Evolutionary conservation across 2,888 invertebrate genomes (phyloP).

Genomic region (Acleris laterana): DNA sequence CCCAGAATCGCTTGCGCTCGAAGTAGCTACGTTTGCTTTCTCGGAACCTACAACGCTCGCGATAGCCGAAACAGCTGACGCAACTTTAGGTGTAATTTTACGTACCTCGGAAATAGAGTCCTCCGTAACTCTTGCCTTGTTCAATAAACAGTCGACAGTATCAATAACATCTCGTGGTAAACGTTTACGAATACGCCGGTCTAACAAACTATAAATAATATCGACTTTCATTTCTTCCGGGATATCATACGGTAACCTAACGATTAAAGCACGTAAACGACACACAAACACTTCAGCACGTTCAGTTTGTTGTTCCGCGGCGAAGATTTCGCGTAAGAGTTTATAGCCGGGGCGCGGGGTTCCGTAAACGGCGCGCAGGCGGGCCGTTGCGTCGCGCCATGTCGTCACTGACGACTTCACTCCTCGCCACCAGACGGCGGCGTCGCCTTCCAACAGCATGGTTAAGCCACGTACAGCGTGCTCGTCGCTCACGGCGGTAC

Average conservation of each 20-base stretch:
- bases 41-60: no score
- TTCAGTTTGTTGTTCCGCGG: slow-evolving; percentile 9
- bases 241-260: slow-evolving; percentile 3
- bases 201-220: slow-evolving; percentile 3
- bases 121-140: slow-evolving; percentile 5
- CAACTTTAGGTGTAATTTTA: background rate
- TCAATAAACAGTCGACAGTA: background rate
- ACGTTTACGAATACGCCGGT: slow-evolving; percentile 9
- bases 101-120: background rate
- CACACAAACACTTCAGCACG: slow-evolving; percentile 9
- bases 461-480: no score
- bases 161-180: background rate
- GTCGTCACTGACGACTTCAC: no score
- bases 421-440: no score
- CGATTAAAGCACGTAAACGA: background rate
- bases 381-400: background rate
- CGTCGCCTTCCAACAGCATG: no score
- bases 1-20: background rate
- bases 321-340: background rate
- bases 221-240: slow-evolving; percentile 3
- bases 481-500: no score
- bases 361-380: slow-evolving; percentile 7
- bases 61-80: no score
- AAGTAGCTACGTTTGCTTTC: no score
- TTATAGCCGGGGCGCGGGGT: slow-evolving; percentile 3